phyloP scores from a whole-genome alignment of 1,140 invertebrate genomes.

The Dolichoris vasculosae region DNA sequence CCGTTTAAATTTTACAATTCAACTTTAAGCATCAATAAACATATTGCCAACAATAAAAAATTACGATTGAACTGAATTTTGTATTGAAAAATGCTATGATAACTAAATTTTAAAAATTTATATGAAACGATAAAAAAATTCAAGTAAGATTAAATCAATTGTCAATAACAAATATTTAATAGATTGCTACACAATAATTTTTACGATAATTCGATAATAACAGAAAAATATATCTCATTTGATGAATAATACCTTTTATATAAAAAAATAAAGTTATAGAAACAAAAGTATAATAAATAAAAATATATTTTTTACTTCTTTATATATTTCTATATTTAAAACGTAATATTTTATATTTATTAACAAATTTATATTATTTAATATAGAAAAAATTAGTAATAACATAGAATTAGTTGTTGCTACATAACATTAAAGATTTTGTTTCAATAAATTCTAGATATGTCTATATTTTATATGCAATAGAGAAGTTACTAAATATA shows the following conservation, averaged over 20 bases:
- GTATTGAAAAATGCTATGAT: neutral
- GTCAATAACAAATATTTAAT: conserved; percentile 18
- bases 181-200: neutral
- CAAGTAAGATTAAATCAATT: neutral
- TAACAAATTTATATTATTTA: too few species aligned
- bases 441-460: too few species aligned
- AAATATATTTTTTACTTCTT: too few species aligned
- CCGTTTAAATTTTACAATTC: neutral
- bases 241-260: neutral
- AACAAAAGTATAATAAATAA: too few species aligned
- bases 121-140: neutral
- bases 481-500: neutral
- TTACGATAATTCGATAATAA: neutral
- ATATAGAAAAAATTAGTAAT: too few species aligned
- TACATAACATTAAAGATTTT: too few species aligned
- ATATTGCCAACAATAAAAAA: neutral
- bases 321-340: too few species aligned
- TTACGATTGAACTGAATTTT: neutral
- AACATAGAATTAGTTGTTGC: too few species aligned
- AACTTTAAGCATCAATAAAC: neutral
- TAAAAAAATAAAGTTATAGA: too few species aligned
- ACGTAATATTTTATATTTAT: too few species aligned
- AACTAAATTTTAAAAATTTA: neutral
- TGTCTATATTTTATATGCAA: too few species aligned
- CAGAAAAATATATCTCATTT: neutral